Evolutionary conservation across 2,797 vertebrate species (phyloP).

Genomic region (Cynopterus sphinx): DNA sequence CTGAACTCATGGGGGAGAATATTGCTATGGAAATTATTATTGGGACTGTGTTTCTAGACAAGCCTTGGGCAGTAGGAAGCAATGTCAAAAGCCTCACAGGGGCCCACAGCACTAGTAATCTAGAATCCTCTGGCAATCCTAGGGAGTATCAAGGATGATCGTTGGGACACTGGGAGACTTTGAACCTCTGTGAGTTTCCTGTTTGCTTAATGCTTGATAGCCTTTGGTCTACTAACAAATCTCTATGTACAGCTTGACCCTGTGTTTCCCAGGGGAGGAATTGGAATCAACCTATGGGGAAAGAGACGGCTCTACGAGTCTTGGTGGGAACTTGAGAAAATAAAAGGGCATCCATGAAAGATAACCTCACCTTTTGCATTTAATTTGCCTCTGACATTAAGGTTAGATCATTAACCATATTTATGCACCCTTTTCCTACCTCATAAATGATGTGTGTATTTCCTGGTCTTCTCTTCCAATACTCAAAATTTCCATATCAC

Average conservation of each 20-base stretch:
- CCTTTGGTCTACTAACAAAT: conserved; percentile 70
- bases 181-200: conserved; percentile 63
- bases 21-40: conserved; percentile 5
- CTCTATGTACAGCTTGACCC: conserved; percentile 48
- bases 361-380: conserved; percentile 38
- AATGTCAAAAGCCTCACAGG: neutral
- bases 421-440: conserved; percentile 21
- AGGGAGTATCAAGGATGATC: neutral
- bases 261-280: conserved; percentile 69
- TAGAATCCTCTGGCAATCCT: conserved; percentile 17
- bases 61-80: neutral
- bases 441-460: conserved; percentile 36
- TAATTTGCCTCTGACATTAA: conserved; percentile 38
- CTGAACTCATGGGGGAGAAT: neutral
- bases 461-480: conserved; percentile 31
- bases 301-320: conserved; percentile 61
- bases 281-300: conserved; percentile 63
- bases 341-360: conserved; percentile 41
- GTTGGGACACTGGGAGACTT: conserved; percentile 59
- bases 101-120: neutral
- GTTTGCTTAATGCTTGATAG: conserved; percentile 68
- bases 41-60: neutral
- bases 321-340: conserved; percentile 51
- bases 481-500: conserved; percentile 14
- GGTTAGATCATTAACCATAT: conserved; percentile 40